Conservation (phyloP, 2,113 vertebrate genomes). For the Rhadina sibilatrix region DNA sequence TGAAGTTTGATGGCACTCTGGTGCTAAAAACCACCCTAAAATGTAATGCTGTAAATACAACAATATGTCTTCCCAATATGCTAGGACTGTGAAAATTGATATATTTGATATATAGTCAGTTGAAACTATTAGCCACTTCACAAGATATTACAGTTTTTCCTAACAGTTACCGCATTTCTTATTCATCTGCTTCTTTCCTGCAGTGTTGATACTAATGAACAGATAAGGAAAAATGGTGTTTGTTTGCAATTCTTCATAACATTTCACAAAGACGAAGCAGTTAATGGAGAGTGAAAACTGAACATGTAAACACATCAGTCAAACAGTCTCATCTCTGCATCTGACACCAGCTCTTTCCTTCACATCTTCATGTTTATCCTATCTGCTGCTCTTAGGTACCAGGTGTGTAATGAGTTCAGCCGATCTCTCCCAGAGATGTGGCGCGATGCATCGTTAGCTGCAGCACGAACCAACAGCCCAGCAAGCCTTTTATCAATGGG, state of each 20-base stretch:
- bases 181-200: background rate
- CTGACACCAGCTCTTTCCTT: background rate
- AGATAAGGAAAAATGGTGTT: background rate
- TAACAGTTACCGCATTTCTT: background rate
- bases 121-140: background rate
- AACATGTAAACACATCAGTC: slow-evolving; percentile 43
- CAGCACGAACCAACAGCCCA: background rate
- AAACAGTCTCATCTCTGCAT: background rate
- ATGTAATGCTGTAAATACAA: background rate
- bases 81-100: background rate
- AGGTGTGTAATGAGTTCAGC: background rate
- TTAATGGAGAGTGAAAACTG: slow-evolving; percentile 32
- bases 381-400: background rate
- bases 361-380: background rate
- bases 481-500: background rate
- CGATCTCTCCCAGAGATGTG: fast-evolving
- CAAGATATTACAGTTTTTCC: background rate
- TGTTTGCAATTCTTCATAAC: background rate
- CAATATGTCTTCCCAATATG: background rate
- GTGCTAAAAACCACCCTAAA: background rate
- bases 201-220: background rate
- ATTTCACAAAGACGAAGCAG: background rate
- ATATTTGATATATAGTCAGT: background rate
- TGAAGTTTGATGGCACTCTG: background rate
- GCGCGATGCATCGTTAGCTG: fast-evolving